Evolutionary conservation across 2,113 vertebrate species (phyloP).

Genomic region (Channa argus): DNA sequence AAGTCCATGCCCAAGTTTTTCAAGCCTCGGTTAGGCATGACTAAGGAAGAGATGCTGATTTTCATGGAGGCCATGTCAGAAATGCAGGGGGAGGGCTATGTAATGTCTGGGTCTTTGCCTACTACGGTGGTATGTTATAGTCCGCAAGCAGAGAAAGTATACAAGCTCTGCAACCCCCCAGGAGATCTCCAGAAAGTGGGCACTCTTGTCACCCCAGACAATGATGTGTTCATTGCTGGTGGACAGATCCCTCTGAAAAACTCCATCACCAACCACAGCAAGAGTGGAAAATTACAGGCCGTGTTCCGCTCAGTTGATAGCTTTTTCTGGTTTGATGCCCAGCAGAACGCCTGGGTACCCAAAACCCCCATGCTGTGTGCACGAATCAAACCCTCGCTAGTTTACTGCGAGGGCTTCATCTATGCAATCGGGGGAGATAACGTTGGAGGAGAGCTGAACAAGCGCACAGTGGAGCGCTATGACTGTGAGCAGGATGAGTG

Average conservation of each 20-base stretch:
- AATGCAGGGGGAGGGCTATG: slow-evolving; percentile 77
- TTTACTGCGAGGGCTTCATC: slow-evolving; percentile 95
- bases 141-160: slow-evolving; percentile 97
- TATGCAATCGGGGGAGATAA: slow-evolving; percentile 96
- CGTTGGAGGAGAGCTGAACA: slow-evolving; percentile 91
- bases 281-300: slow-evolving; percentile 90
- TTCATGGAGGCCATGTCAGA: slow-evolving; percentile 95
- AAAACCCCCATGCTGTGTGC: slow-evolving; percentile 96
- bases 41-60: slow-evolving; percentile 99
- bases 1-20: slow-evolving; percentile 99
- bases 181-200: slow-evolving; percentile 96
- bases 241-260: slow-evolving; percentile 94
- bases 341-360: slow-evolving; percentile 97
- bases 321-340: slow-evolving; percentile 98
- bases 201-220: slow-evolving; percentile 94
- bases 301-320: slow-evolving; percentile 93
- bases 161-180: slow-evolving; percentile 94
- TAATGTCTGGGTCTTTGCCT: slow-evolving; percentile 73
- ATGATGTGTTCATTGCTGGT: slow-evolving; percentile 97
- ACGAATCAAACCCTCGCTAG: slow-evolving; percentile 92
- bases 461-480: slow-evolving; percentile 95
- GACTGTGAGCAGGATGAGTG: slow-evolving; percentile 96
- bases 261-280: slow-evolving; percentile 88
- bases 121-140: slow-evolving; percentile 94
- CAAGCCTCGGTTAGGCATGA: slow-evolving; percentile 98